Conservation (phyloP, 2,888 invertebrate species). For the Drosophila histrio region DNA sequence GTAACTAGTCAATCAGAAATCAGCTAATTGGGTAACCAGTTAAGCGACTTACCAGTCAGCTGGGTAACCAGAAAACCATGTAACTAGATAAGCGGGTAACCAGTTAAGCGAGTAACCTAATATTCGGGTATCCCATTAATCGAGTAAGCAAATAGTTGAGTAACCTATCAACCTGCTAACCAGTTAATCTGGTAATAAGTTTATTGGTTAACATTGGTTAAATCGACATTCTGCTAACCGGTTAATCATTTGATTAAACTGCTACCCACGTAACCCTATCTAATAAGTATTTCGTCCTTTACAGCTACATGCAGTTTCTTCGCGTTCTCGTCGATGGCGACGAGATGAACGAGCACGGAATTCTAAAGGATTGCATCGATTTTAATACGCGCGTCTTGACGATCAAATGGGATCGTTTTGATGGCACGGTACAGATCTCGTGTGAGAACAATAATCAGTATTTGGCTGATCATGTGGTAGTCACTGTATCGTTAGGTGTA, state of each 20-base stretch:
- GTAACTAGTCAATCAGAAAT: neutral
- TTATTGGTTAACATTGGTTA: too few species aligned
- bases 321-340: slow-evolving; percentile 43
- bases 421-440: slow-evolving; percentile 47
- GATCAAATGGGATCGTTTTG: slow-evolving; percentile 60
- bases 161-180: too few species aligned
- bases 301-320: slow-evolving; percentile 45
- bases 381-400: slow-evolving; percentile 54
- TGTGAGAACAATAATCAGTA: slow-evolving; percentile 79
- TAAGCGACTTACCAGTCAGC: neutral
- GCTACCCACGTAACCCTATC: too few species aligned
- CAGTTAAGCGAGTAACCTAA: too few species aligned
- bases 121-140: too few species aligned
- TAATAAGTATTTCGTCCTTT: slow-evolving; percentile 80
- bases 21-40: neutral
- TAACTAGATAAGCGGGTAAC: too few species aligned
- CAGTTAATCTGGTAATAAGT: too few species aligned
- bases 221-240: too few species aligned
- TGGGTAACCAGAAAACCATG: neutral
- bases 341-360: slow-evolving; percentile 48
- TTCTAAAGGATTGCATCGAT: slow-evolving; percentile 71
- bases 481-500: slow-evolving; percentile 86
- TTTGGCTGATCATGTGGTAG: slow-evolving; percentile 86
- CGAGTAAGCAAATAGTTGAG: too few species aligned
- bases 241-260: too few species aligned